Evolutionary conservation across 2,113 vertebrate genomes (phyloP), one percentile per base, ranked within the genome.

Genomic region (Tupaia tana): DNA sequence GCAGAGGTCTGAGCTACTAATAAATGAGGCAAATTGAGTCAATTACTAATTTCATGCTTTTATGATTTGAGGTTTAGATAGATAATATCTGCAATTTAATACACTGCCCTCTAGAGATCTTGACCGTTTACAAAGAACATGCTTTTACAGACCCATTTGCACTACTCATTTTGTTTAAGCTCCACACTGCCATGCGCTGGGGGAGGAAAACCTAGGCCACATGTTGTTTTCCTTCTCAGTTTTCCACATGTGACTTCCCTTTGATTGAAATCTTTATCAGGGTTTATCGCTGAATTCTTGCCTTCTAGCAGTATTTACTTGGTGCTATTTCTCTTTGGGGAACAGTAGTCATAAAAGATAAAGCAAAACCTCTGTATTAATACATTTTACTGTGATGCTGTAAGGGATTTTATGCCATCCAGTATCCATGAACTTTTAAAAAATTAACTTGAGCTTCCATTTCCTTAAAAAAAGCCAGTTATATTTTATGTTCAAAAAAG

Each of bases 1-100:
- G 97, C 98, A 99, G 99, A 99, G 98, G 98, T 99, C 99, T 99
- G 99, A 98, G 98, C 98, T 97, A 96, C 98, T 99, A 99, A 99
- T 99, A 99, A 99, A 99, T 98, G 98, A 98, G 98, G 98, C 98
- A 99, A 99, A 99, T 99, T 99, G 99, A 99, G 98, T 99, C 99
- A 99, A 99, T 99, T 98, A 98, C 97, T 98, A 97, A 98, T 99
- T 98, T 98, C 98, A 98, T 98, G 98, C 97, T 98, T 98, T 98
- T 98, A 97, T 98, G 98, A 98, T 98, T 98, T 98, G 97, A 97
- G 94, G 96, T 98, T 98, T 98, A 96, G 96, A 96, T 97, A 98
- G 97, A 97, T 98, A 98, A 98, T 97, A 98, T 98, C 90, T 98
- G 95, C 96, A 97, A 63, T 98, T 98, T 98, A 98, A 98, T 98